phyloP scores from a whole-genome alignment of 2,797 vertebrate genomes.

The Meda fulgida region DNA sequence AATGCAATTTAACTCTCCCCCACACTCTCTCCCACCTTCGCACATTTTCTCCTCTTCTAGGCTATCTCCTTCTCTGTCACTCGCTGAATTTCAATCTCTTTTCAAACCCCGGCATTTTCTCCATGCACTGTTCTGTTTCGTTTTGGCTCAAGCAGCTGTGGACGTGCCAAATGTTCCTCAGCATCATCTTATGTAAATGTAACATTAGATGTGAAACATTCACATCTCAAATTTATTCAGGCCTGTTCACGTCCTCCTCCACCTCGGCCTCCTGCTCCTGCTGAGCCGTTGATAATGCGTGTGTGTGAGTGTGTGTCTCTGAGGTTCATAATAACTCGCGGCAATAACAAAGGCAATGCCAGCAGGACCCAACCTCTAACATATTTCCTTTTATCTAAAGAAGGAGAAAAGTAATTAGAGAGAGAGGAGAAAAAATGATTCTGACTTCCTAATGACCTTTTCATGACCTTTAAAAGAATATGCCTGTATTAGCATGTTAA shows the following conservation, averaged over 20 bases:
- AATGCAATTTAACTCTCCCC: constrained; percentile 27
- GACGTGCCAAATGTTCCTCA: constrained; percentile 20
- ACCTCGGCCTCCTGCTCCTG: constrained; percentile 19
- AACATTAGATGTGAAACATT: constrained; percentile 24
- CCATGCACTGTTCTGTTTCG: not conserved
- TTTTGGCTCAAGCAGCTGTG: constrained; percentile 8
- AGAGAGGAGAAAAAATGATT: not conserved
- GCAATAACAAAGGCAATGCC: constrained; percentile 24
- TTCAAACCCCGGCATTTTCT: not conserved
- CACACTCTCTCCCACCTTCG: constrained; percentile 5
- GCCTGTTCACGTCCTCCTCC: constrained; percentile 21
- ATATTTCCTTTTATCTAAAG: constrained; percentile 28
- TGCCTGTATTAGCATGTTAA: not conserved
- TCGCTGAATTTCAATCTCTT: constrained; percentile 15
- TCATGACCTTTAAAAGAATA: constrained; percentile 24
- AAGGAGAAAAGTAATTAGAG: not conserved
- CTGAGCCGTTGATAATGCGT: constrained; percentile 10
- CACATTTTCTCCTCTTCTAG: not conserved
- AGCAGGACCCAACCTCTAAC: constrained; percentile 22
- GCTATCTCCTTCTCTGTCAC: constrained; percentile 18
- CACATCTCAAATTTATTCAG: constrained; percentile 12
- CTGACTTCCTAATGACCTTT: not conserved
- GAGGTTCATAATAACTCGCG: constrained; percentile 31
- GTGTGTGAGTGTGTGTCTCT: constrained; percentile 2
- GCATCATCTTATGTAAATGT: constrained; percentile 48